Evolutionary conservation across 2,113 vertebrate species (phyloP), one percentile per base, ranked within the genome.

Genomic region (Semnornis frantzii): DNA sequence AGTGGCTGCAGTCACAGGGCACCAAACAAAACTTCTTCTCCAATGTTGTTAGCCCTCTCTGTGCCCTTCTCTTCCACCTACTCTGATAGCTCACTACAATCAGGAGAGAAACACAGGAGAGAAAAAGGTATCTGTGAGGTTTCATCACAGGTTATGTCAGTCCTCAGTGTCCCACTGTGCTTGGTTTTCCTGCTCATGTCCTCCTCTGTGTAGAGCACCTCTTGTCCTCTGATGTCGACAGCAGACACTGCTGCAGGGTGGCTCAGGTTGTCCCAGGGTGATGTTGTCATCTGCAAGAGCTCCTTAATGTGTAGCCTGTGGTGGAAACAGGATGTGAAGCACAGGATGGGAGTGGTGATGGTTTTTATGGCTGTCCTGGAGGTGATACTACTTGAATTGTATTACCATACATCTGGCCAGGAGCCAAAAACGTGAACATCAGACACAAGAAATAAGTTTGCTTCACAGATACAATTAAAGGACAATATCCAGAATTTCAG

Each of bases 281-380:
- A 80, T 7, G 64, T 28, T 44, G 37, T 44, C 54, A 5, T n/a
- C 17, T 0, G 80, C 65, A 2, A 79, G 58, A 66, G 64, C 66
- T 75, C 81, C 84, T 30, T 63, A 44, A 76, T 33, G 46, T 10
- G 48, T 59, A 55, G 80, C 78, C 94, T 5, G 55, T 46, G 74
- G 39, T 92, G 88, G 92, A 73, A 97, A 96, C 97, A 97, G 96
- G 95, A 97, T 94, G 69, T 95, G 92, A 97, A 94, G 92, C 96
- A 97, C 94, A 95, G 95, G 94, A 97, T 90, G 94, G 92, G 94
- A 94, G 92, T 66, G 87, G 90, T 90, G 44, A 63, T 30, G 54
- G 55, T 62, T 81, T 57, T 17, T 66, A 30, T 14, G 21, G 78
- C 69, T 65, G 46, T 37, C 92, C 90, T 62, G 84, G 60, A 65